Evolutionary conservation across 2,888 invertebrate species (phyloP), one percentile per base, ranked within the genome.

Genomic region (Caenorhabditis afra): DNA sequence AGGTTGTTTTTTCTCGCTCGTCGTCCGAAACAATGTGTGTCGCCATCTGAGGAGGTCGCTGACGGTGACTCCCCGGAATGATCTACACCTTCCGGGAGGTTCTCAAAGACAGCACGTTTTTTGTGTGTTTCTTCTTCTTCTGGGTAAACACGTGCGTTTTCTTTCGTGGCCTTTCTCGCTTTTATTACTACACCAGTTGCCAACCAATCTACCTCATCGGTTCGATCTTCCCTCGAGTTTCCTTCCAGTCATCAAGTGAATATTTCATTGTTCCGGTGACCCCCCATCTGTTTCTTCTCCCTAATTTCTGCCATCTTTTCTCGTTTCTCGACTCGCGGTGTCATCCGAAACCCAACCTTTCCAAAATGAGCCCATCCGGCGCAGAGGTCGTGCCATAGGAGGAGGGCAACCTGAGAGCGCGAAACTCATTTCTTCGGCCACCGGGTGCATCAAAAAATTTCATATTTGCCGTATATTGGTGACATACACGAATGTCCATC

Each of bases 341-440:
- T 64, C 73, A 64, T 73, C 50, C 41, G 73, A 73, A 65, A 73
- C 73, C 64, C 58, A 73, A 71, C 73, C 64, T 58, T 57, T 58
- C 52, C 62, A 61, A 71, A 68, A 59, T 68, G 59, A 68, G 29
- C 29, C 29, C 29, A 29, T 29, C 29, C 29, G 29, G 29, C 61
- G 53, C 59, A 41, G 68, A 70, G 59, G 59, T 47, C 45, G 52
- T 37, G 29, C n/a, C 71, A 71, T 71, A 71, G 71, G 62, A 57
- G 53, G 58, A 45, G 66, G 49, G 73, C 73, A 73, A 73, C 73
- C 73, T 73, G 73, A 73, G 73, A 64, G 57, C 71, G 20, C 47
- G 41, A 35, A 61, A 53, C 53, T 59, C 71, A 57, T 57, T 73
- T 73, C 58, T 52, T 58, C 29, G 64, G 22, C 45, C 58, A 65